Percentiles rank a stretch among this genome's conserved stretches.
Evolutionary conservation across 2,888 invertebrate genomes (phyloP).

Genomic region (Scaptomyza caliginosa): DNA sequence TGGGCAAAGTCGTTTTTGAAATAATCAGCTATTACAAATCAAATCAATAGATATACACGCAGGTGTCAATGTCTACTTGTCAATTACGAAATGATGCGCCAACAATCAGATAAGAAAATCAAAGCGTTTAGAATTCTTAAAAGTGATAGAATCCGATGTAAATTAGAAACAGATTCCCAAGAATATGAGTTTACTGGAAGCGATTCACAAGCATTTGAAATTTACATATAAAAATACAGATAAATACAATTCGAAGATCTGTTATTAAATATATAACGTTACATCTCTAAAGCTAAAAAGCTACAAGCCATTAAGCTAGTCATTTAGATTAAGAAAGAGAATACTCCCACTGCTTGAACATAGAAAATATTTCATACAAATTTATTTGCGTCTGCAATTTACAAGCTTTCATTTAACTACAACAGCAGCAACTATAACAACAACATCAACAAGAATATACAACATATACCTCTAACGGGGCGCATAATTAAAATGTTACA

Average conservation of each 20-base stretch:
- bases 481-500: constrained; percentile 76
- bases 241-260: background rate
- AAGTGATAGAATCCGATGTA: background rate
- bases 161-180: background rate
- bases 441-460: constrained; percentile 39
- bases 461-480: constrained; percentile 64
- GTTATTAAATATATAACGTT: background rate
- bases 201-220: no score
- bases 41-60: background rate
- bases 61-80: constrained; percentile 19
- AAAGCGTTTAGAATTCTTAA: background rate
- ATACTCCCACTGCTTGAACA: constrained; percentile 49
- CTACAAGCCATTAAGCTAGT: constrained; percentile 41
- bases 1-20: constrained; percentile 15
- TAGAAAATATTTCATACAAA: constrained; percentile 73
- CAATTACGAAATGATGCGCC: constrained; percentile 6
- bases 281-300: constrained; percentile 17
- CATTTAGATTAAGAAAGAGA: constrained; percentile 40
- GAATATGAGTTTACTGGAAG: no score
- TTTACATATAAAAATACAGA: no score
- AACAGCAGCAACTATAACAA: constrained; percentile 23
- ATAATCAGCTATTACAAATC: constrained; percentile 3
- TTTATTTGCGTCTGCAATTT: constrained; percentile 77
- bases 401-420: constrained; percentile 52
- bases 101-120: background rate